phyloP scores from a whole-genome alignment of 2,797 vertebrate genomes.

The Takifugu ocellatus region DNA sequence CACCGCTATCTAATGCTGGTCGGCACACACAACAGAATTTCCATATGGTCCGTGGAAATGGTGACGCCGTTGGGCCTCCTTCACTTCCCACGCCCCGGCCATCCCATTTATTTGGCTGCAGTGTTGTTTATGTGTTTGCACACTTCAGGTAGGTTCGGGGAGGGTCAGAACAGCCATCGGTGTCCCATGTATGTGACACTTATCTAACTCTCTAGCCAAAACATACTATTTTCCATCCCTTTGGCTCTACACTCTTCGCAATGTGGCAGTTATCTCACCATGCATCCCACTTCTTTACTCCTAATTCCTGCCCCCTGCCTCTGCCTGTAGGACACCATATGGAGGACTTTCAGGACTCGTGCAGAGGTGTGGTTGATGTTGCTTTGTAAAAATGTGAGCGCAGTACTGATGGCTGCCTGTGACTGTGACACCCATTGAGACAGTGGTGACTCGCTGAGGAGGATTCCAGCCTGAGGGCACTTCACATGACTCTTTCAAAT shows the following conservation, averaged over 20 bases:
- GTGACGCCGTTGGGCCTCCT: slow-evolving; percentile 79
- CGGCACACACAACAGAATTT: slow-evolving; percentile 94
- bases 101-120: slow-evolving; percentile 16
- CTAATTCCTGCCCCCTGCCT: slow-evolving; percentile 7
- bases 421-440: slow-evolving; percentile 93
- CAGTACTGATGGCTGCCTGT: slow-evolving; percentile 87
- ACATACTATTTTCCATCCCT: slow-evolving; percentile 62
- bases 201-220: slow-evolving; percentile 70
- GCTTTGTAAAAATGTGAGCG: slow-evolving; percentile 92
- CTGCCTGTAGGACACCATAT: slow-evolving; percentile 74
- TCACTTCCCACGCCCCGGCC: slow-evolving; percentile 89
- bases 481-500: slow-evolving; percentile 98
- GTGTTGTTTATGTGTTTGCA: slow-evolving; percentile 34
- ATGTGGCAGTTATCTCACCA: slow-evolving; percentile 14
- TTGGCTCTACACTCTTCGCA: slow-evolving; percentile 16
- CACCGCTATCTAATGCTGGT: slow-evolving; percentile 88
- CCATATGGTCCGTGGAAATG: slow-evolving; percentile 98
- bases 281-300: slow-evolving; percentile 5
- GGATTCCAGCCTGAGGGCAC: slow-evolving; percentile 90
- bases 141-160: slow-evolving; percentile 46
- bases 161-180: slow-evolving; percentile 18
- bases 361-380: slow-evolving; percentile 64
- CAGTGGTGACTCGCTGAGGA: slow-evolving; percentile 88
- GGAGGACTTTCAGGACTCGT: slow-evolving; percentile 67
- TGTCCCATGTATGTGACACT: slow-evolving; percentile 28